Base-by-base conservation (phyloP, 2,797 vertebrate species). In the Lacerta agilis region DNA sequence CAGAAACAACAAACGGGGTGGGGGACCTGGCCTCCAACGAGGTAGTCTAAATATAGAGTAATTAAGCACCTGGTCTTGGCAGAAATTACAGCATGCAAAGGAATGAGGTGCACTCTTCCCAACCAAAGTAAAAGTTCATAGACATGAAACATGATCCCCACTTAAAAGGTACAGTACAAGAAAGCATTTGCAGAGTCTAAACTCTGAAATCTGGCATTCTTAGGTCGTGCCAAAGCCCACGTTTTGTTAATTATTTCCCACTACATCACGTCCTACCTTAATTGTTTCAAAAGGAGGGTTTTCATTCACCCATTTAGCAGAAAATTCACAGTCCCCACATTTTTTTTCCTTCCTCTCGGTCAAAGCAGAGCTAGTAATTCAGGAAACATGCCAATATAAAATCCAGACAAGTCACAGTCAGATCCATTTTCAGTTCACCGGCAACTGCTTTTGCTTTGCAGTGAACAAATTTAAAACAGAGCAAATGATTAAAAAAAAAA, bases 241-340 rank as follows among this genome's bases (percentile, higher is more conserved):
- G 1, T 41, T 91, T 88, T 87, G 7, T 33, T 90, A 90, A 93
- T 67, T 87, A 93, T 81, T 92, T 92, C 75, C 82, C 1, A 83
- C 3, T 64, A 88, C 88, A 88, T 3, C 0, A 41, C 49, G 10
- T 79, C 97, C 95, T 97, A 97, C 97, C 97, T 97, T 94, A 92
- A 85, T 89, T 92, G 86, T 38, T 91, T 64, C 17, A 27, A 43
- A 89, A 92, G 88, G 7, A 91, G 90, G 89, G 3, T 66, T 95
- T 95, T 94, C 38, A 77, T 85, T 82, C 38, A 86, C 86, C 49
- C 61, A 85, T 81, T 23, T 64, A 64, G 61, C 61, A 23, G 61
- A 64, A 23, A 64, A 64, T 64, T 64, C 61, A 64, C 61, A 18
- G 20, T 18, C 20, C 61, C 20, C 80, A 89, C 87, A 88, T 87